A percentile compares a stretch with the other conserved stretches of the same genome.
Conservation (phyloP, 2,888 invertebrate species). For the Nesidiocoris tenuis region DNA sequence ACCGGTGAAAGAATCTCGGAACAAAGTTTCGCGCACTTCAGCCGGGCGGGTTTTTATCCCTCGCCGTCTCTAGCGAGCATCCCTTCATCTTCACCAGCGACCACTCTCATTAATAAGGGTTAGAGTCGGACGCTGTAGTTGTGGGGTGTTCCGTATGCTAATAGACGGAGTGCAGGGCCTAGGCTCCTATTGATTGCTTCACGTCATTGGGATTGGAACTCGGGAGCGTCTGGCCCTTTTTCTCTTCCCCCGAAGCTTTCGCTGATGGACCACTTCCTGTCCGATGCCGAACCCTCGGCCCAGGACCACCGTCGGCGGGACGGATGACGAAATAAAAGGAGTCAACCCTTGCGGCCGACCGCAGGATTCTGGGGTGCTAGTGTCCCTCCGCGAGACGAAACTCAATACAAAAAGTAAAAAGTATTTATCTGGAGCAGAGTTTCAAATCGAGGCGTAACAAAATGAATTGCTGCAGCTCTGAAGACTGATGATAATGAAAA, state of each 20-base stretch:
- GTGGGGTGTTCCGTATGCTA: slow-evolving; percentile 23
- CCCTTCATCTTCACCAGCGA: not conserved
- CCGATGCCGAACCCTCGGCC: not conserved
- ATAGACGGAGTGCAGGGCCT: slow-evolving; percentile 15
- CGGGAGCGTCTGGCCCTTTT: slow-evolving; percentile 15
- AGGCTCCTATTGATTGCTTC: slow-evolving; percentile 36
- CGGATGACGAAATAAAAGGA: slow-evolving; percentile 12
- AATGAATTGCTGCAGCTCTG: too few species aligned
- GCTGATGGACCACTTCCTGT: slow-evolving; percentile 18
- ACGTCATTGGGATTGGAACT: slow-evolving; percentile 17
- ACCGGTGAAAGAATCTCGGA: too few species aligned
- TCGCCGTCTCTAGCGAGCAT: not conserved
- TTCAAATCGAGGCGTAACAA: too few species aligned
- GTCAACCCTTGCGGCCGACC: too few species aligned
- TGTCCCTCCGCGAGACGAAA: too few species aligned
- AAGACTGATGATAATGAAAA: too few species aligned
- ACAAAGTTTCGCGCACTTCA: not conserved
- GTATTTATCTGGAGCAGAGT: too few species aligned
- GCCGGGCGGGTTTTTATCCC: not conserved
- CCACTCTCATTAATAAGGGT: slow-evolving; percentile 30
- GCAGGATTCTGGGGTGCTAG: too few species aligned
- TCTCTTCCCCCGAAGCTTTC: not conserved
- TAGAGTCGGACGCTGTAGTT: not conserved
- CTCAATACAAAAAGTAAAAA: too few species aligned
- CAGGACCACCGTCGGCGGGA: not conserved